Evolutionary conservation across 2,888 invertebrate species (phyloP), one percentile per base, ranked within the genome.

Genomic region (Camponotus fellah): DNA sequence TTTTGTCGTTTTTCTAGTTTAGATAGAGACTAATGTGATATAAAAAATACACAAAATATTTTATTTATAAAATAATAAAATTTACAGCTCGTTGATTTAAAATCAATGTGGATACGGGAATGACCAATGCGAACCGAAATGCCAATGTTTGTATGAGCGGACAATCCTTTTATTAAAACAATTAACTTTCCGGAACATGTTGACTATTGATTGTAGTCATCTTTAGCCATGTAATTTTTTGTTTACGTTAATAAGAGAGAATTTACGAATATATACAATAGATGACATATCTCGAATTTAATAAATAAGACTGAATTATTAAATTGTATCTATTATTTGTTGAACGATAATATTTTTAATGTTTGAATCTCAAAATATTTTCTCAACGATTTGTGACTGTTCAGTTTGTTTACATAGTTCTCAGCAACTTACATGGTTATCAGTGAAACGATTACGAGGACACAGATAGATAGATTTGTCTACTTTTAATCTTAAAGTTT

Each of bases 51-150:
- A 72, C 26, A 72, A 72, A 58, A 72, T 26, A 58, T 40, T 72
- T 58, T 72, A 72, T 72, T 40, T 58, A 26, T 58, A 40, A 72
- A 72, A 72, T 72, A 72, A 72, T 58, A 58, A 72, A 72, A 58
- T 72, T 72, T 72, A 72, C 58, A 72, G 40, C 72, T 72, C 26
- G 72, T 58, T 40, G 56, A 56, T 72, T 72, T 72, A 72, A 72
- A 72, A 72, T 72, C 72, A 58, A 58, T 72, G 26, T 40, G 26
- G 40, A 40, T 72, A 58, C 40, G 40, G 34, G 17, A 17, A 40
- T 58, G 40, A 14, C 21, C 58, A 72, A 72, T 72, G 72, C 40
- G 40, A 58, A 26, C 40, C 21, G 56, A 17, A 72, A 72, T 58
- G 40, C 0, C 58, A 17, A 58, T 72, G 72, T 72, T 53, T 72